Base-by-base conservation (phyloP, 2,113 vertebrate genomes). In the Sebastes fasciatus region DNA sequence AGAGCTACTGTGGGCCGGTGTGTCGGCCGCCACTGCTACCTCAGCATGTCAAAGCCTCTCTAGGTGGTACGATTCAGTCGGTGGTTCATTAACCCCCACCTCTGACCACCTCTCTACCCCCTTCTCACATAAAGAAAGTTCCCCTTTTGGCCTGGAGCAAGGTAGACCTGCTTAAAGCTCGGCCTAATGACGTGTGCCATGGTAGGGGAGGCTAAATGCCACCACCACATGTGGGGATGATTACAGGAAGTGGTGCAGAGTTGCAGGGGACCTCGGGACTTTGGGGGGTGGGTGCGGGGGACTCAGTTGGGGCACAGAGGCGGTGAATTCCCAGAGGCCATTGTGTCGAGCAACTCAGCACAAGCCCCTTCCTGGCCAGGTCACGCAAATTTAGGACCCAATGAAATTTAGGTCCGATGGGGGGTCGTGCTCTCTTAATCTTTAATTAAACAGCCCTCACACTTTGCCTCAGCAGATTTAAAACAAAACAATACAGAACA, bases 191-290 rank as follows among this genome's bases (percentile, higher is more conserved):
- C 93, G 92, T 95, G 93, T 93, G 93, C 93, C 92, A 85, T 88
- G 86, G 91, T 86, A 74, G 87, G 82, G 67, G 79, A 90, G 84
- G 89, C 90, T 93, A 87, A 91, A 92, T 92, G 91, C 91, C 90
- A 91, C 94, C 91, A 77, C 95, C 93, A 93, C 95, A 94, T 95
- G 92, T 93, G 91, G 92, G 90, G 92, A 94, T 94, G 95, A 94
- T 94, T 94, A 93, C 94, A 95, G 94, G 94, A 95, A 94, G 94
- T 93, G 57, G 88, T 86, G 86, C 86, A 86, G 81, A 94, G 88
- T 91, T 87, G 90, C 86, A 85, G 92, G 94, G 90, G 91, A 92
- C 89, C 90, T 81, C 48, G 8, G 82, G 84, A 91, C 74, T 89
- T 83, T 79, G 62, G 78, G 34, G 79, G 58, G 79, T 23, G 48